A percentile compares a stretch with the other conserved stretches of the same genome.
phyloP scores from a whole-genome alignment of 2,888 invertebrate species.

The Galeruca laticollis region DNA sequence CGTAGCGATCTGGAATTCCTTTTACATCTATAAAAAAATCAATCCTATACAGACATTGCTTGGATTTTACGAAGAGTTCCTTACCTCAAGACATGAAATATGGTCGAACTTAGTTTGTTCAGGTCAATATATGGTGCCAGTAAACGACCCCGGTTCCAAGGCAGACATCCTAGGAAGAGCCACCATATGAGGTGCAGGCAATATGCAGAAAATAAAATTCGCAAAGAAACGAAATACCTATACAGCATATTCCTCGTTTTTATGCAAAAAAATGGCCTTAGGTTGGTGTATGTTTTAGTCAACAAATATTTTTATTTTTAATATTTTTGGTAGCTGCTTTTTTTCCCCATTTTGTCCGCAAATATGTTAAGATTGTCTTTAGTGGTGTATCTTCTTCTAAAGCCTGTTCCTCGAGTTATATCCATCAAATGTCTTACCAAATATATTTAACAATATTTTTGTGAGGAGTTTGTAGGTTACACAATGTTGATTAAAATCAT shows the following conservation, averaged over 20 bases:
- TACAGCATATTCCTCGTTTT: slow-evolving; percentile 14
- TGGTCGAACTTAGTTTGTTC: slow-evolving; percentile 12
- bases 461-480: too few species aligned
- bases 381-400: too few species aligned
- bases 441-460: background rate
- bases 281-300: slow-evolving; percentile 18
- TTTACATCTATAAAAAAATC: slow-evolving; percentile 23
- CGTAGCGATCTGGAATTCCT: too few species aligned
- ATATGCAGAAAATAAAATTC: slow-evolving; percentile 17
- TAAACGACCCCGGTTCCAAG: slow-evolving; percentile 16
- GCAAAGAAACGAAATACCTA: slow-evolving; percentile 28
- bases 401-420: too few species aligned
- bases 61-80: slow-evolving; percentile 15
- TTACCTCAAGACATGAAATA: slow-evolving; percentile 23
- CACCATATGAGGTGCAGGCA: slow-evolving; percentile 23
- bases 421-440: too few species aligned
- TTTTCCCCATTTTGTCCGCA: too few species aligned
- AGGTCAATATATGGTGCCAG: slow-evolving; percentile 11
- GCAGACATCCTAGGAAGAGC: slow-evolving; percentile 17
- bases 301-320: slow-evolving; percentile 23
- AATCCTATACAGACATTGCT: slow-evolving; percentile 16
- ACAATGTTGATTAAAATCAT: too few species aligned
- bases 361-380: too few species aligned
- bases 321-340: too few species aligned
- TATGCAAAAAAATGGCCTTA: slow-evolving; percentile 12